A percentile compares a stretch with the other conserved stretches of the same genome.
These are phyloP conservation scores for Macrostomum lignano DNA, from an alignment of 1,140 invertebrate genomes.

Conservation along the genomic window DNA sequence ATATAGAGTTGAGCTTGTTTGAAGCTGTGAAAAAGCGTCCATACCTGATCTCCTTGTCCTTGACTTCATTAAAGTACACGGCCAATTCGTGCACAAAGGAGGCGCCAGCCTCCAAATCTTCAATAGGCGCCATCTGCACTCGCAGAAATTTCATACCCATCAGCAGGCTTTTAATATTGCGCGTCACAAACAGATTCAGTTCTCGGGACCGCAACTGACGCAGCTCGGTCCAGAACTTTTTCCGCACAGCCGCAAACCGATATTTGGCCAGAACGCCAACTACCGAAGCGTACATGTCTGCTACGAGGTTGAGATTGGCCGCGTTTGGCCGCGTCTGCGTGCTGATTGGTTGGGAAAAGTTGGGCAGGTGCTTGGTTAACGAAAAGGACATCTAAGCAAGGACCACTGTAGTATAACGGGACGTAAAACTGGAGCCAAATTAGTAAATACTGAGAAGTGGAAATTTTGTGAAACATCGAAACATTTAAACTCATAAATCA, in stretches of 20 bases:
- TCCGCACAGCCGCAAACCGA: slow-evolving; percentile 60
- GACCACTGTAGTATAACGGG: too few relatives aligned
- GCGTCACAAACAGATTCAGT: slow-evolving; percentile 54
- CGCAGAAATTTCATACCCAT: slow-evolving; percentile 99
- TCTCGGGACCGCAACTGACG: slow-evolving; percentile 61
- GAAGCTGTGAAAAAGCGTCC: too few relatives aligned
- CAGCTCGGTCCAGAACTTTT: slow-evolving; percentile 65
- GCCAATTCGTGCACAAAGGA: slow-evolving; percentile 94
- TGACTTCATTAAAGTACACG: slow-evolving; percentile 75
- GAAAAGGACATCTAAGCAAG: too few relatives aligned
- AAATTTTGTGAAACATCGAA: too few relatives aligned
- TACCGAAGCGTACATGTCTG: slow-evolving; percentile 89
- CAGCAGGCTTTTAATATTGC: slow-evolving; percentile 75
- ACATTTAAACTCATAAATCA: too few relatives aligned
- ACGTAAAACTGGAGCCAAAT: too few relatives aligned
- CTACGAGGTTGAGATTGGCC: too few relatives aligned
- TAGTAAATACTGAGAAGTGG: too few relatives aligned
- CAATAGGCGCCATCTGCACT: slow-evolving; percentile 83
- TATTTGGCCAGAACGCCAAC: slow-evolving; percentile 79
- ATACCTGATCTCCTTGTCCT: slow-evolving; percentile 93
- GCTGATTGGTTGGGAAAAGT: too few relatives aligned
- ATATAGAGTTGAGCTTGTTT: too few relatives aligned
- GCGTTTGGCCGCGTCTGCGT: too few relatives aligned
- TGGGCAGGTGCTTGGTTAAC: too few relatives aligned
- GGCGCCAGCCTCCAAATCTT: slow-evolving; percentile 93